phyloP scores from a whole-genome alignment of 2,113 vertebrate genomes.

The Apodemus sylvaticus region DNA sequence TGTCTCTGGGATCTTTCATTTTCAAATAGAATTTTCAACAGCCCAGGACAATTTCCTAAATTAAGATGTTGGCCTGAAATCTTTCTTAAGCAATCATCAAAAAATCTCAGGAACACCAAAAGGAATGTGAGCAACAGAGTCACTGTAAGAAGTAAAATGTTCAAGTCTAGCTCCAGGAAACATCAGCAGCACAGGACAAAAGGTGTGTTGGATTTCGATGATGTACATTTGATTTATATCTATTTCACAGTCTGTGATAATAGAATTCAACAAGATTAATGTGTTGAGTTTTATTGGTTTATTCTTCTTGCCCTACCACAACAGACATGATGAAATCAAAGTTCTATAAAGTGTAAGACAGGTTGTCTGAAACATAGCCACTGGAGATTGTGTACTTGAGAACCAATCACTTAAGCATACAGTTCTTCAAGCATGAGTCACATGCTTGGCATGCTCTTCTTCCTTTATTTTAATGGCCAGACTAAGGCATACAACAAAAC shows the following conservation, averaged over 20 bases:
- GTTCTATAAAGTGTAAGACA: not conserved
- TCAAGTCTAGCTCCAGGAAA: not conserved
- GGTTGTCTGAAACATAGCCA: not conserved
- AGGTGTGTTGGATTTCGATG: not conserved
- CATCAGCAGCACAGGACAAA: not conserved
- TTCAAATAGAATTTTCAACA: not conserved
- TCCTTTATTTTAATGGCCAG: not conserved
- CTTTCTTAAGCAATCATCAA: not conserved
- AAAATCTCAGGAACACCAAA: not conserved
- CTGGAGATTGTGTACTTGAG: not conserved
- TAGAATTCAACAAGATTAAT: not conserved
- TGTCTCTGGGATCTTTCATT: not conserved
- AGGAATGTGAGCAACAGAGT: not conserved
- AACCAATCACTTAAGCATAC: not conserved
- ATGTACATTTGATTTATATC: not conserved
- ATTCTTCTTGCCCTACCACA: not conserved
- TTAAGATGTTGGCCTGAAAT: not conserved
- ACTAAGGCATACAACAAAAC: not conserved
- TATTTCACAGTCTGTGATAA: not conserved
- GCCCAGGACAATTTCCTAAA: not conserved
- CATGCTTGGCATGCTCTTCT: fast-evolving
- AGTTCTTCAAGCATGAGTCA: not conserved
- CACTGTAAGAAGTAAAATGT: not conserved
- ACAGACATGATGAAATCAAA: not conserved
- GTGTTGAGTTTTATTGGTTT: not conserved